These are phyloP conservation scores for Chironomus tepperi DNA, from an alignment of 1,140 invertebrate genomes.

Conservation along the genomic window DNA sequence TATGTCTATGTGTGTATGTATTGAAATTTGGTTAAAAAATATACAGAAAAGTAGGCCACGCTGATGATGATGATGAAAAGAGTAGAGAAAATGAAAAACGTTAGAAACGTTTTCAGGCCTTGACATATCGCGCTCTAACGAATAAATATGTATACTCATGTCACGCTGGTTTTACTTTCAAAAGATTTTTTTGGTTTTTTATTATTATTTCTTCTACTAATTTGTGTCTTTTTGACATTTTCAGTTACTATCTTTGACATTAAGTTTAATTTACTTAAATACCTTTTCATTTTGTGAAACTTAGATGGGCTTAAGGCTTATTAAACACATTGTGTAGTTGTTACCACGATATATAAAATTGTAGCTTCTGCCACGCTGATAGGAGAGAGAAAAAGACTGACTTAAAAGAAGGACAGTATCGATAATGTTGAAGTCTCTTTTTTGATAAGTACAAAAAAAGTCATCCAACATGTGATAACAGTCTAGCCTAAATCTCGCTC, in stretches of 20 bases:
- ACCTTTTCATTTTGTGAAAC: too few species aligned
- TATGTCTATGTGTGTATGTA: background rate
- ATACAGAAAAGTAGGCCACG: conserved; percentile 2
- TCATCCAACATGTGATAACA: conserved; percentile 28
- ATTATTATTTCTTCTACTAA: background rate
- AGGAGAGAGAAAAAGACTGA: conserved; percentile 43
- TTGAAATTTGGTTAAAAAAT: background rate
- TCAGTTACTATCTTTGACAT: too few species aligned
- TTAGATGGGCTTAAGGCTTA: background rate
- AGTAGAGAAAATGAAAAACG: background rate
- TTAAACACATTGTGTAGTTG: conserved; percentile 34
- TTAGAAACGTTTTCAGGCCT: conserved; percentile 23
- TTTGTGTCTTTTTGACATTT: background rate
- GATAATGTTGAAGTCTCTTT: background rate
- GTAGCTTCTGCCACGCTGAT: conserved; percentile 27
- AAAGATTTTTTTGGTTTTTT: background rate
- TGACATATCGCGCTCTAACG: background rate
- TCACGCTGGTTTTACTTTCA: conserved; percentile 4
- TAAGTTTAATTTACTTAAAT: background rate
- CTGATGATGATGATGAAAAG: background rate
- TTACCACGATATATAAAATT: conserved; percentile 31
- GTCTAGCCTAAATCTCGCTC: conserved; percentile 41
- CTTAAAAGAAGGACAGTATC: conserved; percentile 31
- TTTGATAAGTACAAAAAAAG: background rate
- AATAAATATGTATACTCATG: conserved; percentile 15